Evolutionary conservation across 1,140 invertebrate species (phyloP), one percentile per base, ranked within the genome.

Genomic region (Papilio xuthus): DNA sequence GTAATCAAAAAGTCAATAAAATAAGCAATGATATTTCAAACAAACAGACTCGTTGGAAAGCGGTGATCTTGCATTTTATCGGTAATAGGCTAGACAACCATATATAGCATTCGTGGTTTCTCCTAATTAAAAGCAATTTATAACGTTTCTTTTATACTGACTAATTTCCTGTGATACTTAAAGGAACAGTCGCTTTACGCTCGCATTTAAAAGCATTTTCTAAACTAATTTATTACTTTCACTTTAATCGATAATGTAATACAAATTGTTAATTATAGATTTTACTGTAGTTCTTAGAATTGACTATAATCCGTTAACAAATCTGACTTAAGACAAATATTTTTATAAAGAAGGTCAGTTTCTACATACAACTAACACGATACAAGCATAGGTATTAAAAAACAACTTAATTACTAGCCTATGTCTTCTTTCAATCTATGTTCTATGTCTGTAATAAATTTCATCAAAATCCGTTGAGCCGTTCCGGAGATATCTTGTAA

Each of bases 61-160:
- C 53, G 9, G 50, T n/a, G 74, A 76, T 76, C 56, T 42, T 63
- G 74, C 56, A 76, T 32, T 60, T 32, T 26, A 76, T 76, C 74
- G 74, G 71, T 73, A 73, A 76, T 76, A 63, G 74, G 53, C 32
- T 72, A 42, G 70, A 72, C 70, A 26, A 41, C 74, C 74, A 4
- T 76, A 76, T 76, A 76, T 60, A 37, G 53, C 15, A 60, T 18
- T 76, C 28, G 32, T 42, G 42, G 32, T 76, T 76, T 76, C 74
- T 76, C 74, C 53, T 63, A 63, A 76, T 76, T 76, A 76, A 76
- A 63, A 63, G 50, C 56, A 60, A 76, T 76, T 76, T 76, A 76
- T 76, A 75, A 75, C 28, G 44, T 75, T 75, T 75, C 47, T 50
- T 75, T 50, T n/a, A 28, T 32, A 75, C 50, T 75, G 47, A 75